Conservation (phyloP, 2,888 invertebrate genomes). For the Andrena marginata region DNA sequence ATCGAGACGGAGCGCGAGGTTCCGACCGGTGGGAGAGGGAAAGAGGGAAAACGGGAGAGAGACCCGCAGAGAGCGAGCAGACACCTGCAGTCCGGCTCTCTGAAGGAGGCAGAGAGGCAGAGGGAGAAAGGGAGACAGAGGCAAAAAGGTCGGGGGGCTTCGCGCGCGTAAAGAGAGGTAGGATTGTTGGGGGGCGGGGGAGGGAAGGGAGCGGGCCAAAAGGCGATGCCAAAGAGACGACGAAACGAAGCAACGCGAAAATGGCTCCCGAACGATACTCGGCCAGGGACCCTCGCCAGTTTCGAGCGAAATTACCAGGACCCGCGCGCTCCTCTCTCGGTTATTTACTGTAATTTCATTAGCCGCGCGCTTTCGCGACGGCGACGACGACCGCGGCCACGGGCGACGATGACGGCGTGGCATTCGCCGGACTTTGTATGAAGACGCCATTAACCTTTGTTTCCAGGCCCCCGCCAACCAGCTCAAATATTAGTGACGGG, state of each 20-base stretch:
- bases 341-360: slow-evolving; percentile 72
- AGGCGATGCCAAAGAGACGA: slow-evolving; percentile 75
- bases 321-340: slow-evolving; percentile 27
- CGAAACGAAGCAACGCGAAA: slow-evolving; percentile 74
- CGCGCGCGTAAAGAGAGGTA: slow-evolving; percentile 55
- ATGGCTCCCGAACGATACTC: slow-evolving; percentile 73
- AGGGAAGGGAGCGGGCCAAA: slow-evolving; percentile 53
- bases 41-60: slow-evolving; percentile 34
- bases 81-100: slow-evolving; percentile 64
- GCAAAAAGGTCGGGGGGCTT: slow-evolving; percentile 51
- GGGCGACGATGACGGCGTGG: background rate
- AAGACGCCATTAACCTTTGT: slow-evolving; percentile 70
- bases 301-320: slow-evolving; percentile 69
- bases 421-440: slow-evolving; percentile 54
- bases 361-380: slow-evolving; percentile 50
- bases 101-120: slow-evolving; percentile 26
- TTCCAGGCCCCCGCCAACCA: slow-evolving; percentile 27
- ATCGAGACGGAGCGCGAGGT: background rate
- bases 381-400: slow-evolving; percentile 14
- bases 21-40: slow-evolving; percentile 16
- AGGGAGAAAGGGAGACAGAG: slow-evolving; percentile 33
- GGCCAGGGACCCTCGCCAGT: slow-evolving; percentile 72
- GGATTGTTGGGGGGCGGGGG: slow-evolving; percentile 33
- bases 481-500: slow-evolving; percentile 54
- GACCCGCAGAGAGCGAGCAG: slow-evolving; percentile 54